phyloP scores from a whole-genome alignment of 1,140 invertebrate species.

The Micrasema longulum region DNA sequence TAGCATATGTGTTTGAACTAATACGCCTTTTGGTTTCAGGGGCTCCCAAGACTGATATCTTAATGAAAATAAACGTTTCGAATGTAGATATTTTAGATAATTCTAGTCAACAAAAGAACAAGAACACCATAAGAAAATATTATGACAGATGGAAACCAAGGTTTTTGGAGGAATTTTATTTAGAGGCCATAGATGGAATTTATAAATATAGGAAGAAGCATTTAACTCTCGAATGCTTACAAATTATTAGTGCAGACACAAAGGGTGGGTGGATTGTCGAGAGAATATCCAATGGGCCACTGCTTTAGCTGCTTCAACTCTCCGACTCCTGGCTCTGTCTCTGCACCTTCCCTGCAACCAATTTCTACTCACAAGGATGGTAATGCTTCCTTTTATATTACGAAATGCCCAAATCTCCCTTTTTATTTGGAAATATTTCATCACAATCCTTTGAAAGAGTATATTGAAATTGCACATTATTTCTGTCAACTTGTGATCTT shows the following conservation, averaged over 20 bases:
- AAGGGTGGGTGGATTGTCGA: constrained; percentile 38
- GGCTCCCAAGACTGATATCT: constrained; percentile 52
- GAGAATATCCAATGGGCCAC: constrained; percentile 80
- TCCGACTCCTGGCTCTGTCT: constrained; percentile 71
- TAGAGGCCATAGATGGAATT: constrained; percentile 39
- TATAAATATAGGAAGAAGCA: constrained; percentile 29
- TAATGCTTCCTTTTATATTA: constrained; percentile 59
- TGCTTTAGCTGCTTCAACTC: constrained; percentile 81
- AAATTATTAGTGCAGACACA: constrained; percentile 33
- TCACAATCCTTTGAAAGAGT: too few relatives aligned
- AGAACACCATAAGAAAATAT: constrained; percentile 44
- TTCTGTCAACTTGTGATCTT: too few relatives aligned
- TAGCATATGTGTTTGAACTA: constrained; percentile 11
- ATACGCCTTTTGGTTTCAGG: constrained; percentile 44
- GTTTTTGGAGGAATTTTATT: constrained; percentile 34
- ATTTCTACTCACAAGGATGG: constrained; percentile 73
- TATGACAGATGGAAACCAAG: constrained; percentile 45
- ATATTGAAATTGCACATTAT: too few relatives aligned
- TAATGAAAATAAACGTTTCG: constrained; percentile 48
- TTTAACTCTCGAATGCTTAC: constrained; percentile 37
- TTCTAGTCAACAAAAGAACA: constrained; percentile 51
- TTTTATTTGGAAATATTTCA: too few relatives aligned
- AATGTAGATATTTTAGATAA: constrained; percentile 50
- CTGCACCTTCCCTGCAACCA: constrained; percentile 65
- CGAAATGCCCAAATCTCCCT: too few relatives aligned